Conservation (phyloP, 1,140 invertebrate species). For the Venturia canescens region DNA sequence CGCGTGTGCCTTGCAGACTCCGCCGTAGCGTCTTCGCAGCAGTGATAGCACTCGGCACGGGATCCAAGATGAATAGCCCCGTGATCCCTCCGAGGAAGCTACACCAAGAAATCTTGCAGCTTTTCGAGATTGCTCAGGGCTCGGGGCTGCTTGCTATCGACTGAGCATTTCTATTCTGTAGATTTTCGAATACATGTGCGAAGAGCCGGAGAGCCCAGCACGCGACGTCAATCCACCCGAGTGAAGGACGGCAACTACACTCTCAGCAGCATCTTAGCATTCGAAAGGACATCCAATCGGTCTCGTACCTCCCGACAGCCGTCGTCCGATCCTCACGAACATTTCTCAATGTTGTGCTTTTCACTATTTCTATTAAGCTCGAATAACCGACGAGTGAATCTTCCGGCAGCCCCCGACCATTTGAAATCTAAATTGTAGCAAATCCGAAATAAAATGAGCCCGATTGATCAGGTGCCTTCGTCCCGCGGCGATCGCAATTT, state of each 20-base stretch:
- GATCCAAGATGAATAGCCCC: constrained; percentile 44
- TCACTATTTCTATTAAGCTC: constrained; percentile 44
- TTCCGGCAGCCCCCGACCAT: neutral
- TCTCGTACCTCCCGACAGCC: constrained; percentile 39
- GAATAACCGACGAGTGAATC: constrained; percentile 29
- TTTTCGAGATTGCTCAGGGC: constrained; percentile 13
- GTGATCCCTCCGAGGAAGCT: neutral
- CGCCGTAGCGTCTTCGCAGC: neutral
- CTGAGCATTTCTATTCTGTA: constrained; percentile 15
- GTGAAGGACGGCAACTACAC: neutral
- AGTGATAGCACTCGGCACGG: constrained; percentile 29
- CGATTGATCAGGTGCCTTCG: neutral
- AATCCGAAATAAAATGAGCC: neutral
- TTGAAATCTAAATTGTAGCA: constrained; percentile 2
- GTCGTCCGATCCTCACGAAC: constrained; percentile 32
- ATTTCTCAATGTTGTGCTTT: constrained; percentile 8
- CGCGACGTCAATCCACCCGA: neutral
- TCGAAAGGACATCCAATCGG: constrained; percentile 41
- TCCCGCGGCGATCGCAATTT: too few species aligned
- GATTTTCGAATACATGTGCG: neutral
- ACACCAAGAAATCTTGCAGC: constrained; percentile 10
- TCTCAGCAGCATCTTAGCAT: constrained; percentile 30
- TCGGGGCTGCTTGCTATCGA: constrained; percentile 17
- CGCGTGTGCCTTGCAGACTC: constrained; percentile 9
- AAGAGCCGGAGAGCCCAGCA: neutral